Evolutionary conservation across 2,797 vertebrate species (phyloP).

Genomic region (Alcedo atthis): DNA sequence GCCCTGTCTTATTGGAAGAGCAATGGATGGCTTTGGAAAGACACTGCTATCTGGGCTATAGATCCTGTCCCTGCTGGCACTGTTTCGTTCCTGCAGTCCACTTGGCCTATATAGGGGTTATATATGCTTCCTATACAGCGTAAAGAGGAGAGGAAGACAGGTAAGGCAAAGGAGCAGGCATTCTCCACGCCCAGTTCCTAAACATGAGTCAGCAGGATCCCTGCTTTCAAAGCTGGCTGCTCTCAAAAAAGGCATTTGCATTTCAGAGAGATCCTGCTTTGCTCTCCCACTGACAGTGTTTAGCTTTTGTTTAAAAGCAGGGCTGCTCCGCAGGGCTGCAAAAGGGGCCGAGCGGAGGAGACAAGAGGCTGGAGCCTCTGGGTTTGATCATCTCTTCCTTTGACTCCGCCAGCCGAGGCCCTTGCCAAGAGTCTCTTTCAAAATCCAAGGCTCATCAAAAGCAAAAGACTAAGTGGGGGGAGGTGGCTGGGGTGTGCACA

Average conservation of each 20-base stretch:
- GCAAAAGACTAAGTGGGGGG: background rate
- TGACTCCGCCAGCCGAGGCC: background rate
- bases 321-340: background rate
- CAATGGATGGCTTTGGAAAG: background rate
- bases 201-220: slow-evolving; percentile 41
- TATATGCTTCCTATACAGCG: background rate
- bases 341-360: background rate
- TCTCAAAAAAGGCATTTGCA: slow-evolving; percentile 36
- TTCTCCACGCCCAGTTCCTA: background rate
- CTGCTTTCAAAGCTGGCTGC: slow-evolving; percentile 4
- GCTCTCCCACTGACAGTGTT: slow-evolving; percentile 26
- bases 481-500: background rate
- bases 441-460: background rate
- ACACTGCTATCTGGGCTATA: background rate
- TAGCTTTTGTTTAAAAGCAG: slow-evolving; percentile 38
- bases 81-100: rapidly evolving
- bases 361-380: slow-evolving; percentile 23
- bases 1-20: background rate
- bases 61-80: rapidly evolving
- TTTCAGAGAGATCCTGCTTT: slow-evolving; percentile 54
- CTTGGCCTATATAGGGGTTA: background rate
- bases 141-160: background rate
- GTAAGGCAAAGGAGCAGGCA: background rate
- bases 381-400: slow-evolving; percentile 14
- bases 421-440: background rate